A percentile compares a stretch with the other conserved stretches of the same genome.
Conservation (phyloP, 2,113 vertebrate genomes). For the Nibea albiflora region DNA sequence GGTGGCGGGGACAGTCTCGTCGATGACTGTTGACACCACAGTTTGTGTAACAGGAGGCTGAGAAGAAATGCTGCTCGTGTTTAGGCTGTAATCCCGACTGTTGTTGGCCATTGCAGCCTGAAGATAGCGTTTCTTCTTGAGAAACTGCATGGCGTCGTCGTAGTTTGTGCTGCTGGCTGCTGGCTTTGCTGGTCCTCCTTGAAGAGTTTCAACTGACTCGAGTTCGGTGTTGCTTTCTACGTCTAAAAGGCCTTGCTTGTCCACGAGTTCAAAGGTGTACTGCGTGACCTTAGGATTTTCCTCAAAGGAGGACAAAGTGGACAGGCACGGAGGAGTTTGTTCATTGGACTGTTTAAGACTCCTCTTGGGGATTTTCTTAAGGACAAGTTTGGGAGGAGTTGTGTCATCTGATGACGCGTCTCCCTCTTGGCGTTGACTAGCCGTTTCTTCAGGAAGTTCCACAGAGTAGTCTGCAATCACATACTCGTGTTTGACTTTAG, state of each 20-base stretch:
- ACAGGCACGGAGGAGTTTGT: constrained; percentile 88
- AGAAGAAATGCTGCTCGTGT: constrained; percentile 91
- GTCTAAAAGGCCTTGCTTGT: constrained; percentile 93
- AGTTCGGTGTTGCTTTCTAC: constrained; percentile 89
- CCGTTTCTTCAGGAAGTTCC: constrained; percentile 91
- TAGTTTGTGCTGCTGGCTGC: constrained; percentile 95
- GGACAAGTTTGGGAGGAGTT: constrained; percentile 92
- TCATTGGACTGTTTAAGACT: constrained; percentile 87
- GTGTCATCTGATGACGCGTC: constrained; percentile 88
- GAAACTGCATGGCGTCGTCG: constrained; percentile 98
- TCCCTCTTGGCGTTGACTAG: constrained; percentile 82
- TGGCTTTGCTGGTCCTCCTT: constrained; percentile 92
- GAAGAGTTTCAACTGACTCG: constrained; percentile 91
- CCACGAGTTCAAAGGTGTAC: constrained; percentile 96
- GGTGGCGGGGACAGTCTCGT: constrained; percentile 91
- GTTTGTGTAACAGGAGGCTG: constrained; percentile 93
- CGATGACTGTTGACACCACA: constrained; percentile 92
- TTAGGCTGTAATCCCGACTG: constrained; percentile 91
- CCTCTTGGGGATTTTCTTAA: constrained; percentile 96
- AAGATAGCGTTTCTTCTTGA: constrained; percentile 98
- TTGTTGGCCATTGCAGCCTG: constrained; percentile 90
- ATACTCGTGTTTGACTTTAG: constrained; percentile 98
- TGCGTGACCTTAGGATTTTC: constrained; percentile 93
- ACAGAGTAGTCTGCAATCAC: constrained; percentile 94
- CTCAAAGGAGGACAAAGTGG: constrained; percentile 91